These are phyloP conservation scores for Prunella himalayana DNA, from an alignment of 2,113 vertebrate genomes.

Conservation along the genomic window DNA sequence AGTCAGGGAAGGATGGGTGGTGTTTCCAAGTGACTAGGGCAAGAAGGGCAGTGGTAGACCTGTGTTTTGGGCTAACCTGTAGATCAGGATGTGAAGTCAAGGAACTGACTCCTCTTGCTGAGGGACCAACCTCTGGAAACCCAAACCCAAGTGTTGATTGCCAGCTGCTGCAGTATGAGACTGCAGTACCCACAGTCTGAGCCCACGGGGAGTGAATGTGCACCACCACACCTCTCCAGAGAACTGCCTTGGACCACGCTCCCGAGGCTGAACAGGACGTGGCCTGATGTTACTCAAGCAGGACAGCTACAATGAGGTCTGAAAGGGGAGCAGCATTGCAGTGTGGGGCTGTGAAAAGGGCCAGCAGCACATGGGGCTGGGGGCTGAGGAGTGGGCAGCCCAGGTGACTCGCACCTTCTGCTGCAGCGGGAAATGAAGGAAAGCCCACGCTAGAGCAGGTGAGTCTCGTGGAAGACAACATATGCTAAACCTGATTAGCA, in stretches of 20 bases:
- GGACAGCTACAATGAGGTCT: not conserved
- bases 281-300: not conserved
- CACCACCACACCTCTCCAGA: not conserved
- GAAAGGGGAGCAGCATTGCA: not conserved
- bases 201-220: not conserved
- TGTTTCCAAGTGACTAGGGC: not conserved
- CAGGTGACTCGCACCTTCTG: not conserved
- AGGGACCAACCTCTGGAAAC: not conserved
- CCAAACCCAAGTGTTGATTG: not conserved
- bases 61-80: not conserved
- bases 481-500: not conserved
- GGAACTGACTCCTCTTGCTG: not conserved
- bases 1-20: not conserved
- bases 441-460: not conserved
- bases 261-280: not conserved
- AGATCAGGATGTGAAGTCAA: not conserved
- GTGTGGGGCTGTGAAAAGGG: not conserved
- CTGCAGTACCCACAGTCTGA: not conserved
- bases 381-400: not conserved
- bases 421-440: not conserved
- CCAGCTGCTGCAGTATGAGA: not conserved
- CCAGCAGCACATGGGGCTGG: not conserved
- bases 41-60: not conserved
- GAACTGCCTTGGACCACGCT: not conserved
- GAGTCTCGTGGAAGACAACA: not conserved